Evolutionary conservation across 2,888 invertebrate species (phyloP).

Genomic region (Atrina japonica): DNA sequence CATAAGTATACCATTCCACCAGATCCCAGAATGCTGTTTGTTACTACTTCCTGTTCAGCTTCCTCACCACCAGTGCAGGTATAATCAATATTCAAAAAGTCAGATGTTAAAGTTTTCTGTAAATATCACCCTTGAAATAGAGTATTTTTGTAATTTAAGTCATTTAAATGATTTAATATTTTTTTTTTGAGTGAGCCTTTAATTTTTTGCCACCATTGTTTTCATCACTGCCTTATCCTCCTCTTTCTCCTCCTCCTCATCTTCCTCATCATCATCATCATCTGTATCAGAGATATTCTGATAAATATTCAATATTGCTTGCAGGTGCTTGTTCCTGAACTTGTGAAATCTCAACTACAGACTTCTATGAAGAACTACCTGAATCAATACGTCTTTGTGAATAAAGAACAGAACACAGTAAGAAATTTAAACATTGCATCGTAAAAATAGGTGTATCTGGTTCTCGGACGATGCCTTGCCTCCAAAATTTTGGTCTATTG

Average conservation of each 20-base stretch:
- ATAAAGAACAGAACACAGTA: slow-evolving; percentile 57
- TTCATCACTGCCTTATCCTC: slow-evolving; percentile 13
- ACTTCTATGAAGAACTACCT: slow-evolving; percentile 68
- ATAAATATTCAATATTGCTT: no score
- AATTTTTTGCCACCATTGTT: background rate
- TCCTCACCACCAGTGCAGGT: slow-evolving; percentile 77
- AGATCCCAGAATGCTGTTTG: slow-evolving; percentile 70
- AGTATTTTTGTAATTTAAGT: no score
- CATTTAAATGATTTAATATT: background rate
- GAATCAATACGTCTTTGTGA: slow-evolving; percentile 58
- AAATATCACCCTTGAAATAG: no score
- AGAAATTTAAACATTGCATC: no score
- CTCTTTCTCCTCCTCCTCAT: no score
- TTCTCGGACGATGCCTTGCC: no score
- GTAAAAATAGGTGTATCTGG: no score
- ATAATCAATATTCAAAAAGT: background rate
- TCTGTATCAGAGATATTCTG: no score
- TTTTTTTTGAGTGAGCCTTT: background rate
- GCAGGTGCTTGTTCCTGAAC: slow-evolving; percentile 69
- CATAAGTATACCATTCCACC: slow-evolving; percentile 59
- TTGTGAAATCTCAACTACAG: slow-evolving; percentile 64
- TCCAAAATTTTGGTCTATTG: no score
- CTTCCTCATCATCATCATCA: no score
- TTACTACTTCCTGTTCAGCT: slow-evolving; percentile 65
- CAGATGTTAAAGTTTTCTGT: background rate